Percentiles rank a stretch among this genome's conserved stretches.
Evolutionary conservation across 1,140 invertebrate genomes (phyloP).

Genomic region (Aphelinus atriplicis): DNA sequence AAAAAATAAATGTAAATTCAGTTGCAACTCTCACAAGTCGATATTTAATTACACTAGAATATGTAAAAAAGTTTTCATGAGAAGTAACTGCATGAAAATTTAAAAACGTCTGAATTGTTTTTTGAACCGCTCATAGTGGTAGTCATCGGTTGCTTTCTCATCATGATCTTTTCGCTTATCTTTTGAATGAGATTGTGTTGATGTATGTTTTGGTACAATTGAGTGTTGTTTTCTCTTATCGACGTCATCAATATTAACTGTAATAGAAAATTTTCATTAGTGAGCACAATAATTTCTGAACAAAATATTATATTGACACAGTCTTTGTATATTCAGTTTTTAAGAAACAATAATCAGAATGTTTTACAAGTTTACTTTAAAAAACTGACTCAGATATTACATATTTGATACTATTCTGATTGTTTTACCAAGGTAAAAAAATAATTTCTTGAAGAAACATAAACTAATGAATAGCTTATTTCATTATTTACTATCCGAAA

Average conservation of each 20-base stretch:
- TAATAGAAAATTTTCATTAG: constrained; percentile 54
- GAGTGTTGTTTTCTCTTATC: constrained; percentile 69
- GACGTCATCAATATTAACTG: constrained; percentile 86
- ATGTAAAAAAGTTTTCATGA: no score
- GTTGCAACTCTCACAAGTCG: no score
- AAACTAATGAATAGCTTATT: neutral
- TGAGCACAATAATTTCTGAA: neutral
- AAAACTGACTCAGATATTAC: no score
- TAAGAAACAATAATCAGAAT: no score
- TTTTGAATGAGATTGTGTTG: constrained; percentile 65
- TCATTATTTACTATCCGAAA: constrained; percentile 1
- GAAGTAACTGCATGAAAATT: no score
- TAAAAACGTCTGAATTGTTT: constrained; percentile 94
- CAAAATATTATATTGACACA: no score
- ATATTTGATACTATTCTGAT: no score
- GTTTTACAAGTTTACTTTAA: no score
- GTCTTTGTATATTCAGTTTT: no score
- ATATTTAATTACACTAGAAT: no score
- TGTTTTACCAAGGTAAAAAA: neutral
- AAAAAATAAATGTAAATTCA: no score
- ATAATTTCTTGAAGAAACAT: constrained; percentile 17
- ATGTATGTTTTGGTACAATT: constrained; percentile 56
- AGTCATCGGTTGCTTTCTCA: constrained; percentile 95
- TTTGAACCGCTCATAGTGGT: constrained; percentile 96
- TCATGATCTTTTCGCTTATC: constrained; percentile 76